A percentile compares a stretch with the other conserved stretches of the same genome.
These are phyloP conservation scores for Halocaridina rubra DNA, from an alignment of 2,888 invertebrate species.

Conservation along the genomic window DNA sequence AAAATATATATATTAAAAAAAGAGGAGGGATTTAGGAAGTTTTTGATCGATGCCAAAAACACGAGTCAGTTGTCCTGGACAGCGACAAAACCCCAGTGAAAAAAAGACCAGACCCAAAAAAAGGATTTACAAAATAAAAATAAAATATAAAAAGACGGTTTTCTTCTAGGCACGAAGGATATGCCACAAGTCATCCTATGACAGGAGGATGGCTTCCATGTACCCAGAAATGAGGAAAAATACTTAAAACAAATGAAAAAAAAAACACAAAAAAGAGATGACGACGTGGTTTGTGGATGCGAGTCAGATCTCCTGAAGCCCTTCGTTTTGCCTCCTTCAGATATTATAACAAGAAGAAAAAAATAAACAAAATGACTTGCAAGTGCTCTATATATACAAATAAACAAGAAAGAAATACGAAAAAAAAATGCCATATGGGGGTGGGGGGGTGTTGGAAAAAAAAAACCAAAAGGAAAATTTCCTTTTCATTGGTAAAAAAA, in stretches of 20 bases:
- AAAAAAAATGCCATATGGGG: background rate
- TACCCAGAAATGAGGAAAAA: constrained; percentile 48
- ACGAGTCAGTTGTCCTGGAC: constrained; percentile 51
- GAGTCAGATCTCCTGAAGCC: constrained; percentile 32
- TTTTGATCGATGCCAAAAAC: constrained; percentile 53
- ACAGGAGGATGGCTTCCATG: constrained; percentile 44
- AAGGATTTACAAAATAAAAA: background rate
- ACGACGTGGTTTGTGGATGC: constrained; percentile 30
- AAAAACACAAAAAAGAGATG: no score
- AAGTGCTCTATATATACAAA: no score
- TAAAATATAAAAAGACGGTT: background rate
- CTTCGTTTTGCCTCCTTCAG: constrained; percentile 44
- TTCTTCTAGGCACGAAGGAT: constrained; percentile 25
- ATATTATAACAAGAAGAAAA: no score
- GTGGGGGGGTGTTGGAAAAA: constrained; percentile 15
- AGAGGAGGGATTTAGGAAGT: constrained; percentile 43
- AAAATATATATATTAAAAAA: background rate
- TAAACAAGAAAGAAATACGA: no score
- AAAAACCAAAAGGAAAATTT: no score
- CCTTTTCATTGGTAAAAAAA: no score
- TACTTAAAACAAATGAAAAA: no score
- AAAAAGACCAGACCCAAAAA: constrained; percentile 35
- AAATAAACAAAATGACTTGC: no score
- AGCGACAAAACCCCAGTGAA: constrained; percentile 45
- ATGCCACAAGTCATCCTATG: constrained; percentile 38